Evolutionary conservation across 2,113 vertebrate species (phyloP).

Genomic region (Equus quagga): DNA sequence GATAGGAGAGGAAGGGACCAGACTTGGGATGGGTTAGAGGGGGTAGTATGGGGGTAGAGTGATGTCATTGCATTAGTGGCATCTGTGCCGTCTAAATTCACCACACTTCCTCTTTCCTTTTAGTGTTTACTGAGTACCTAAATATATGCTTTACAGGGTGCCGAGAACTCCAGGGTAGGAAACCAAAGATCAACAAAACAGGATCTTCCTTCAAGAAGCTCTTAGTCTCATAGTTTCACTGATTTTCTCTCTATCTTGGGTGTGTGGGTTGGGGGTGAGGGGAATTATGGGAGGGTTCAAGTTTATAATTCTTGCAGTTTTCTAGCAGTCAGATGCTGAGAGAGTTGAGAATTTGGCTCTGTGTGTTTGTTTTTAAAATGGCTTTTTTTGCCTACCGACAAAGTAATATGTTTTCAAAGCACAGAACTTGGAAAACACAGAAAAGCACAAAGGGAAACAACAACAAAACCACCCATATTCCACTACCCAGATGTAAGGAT

Average conservation of each 20-base stretch:
- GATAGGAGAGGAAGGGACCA: background rate
- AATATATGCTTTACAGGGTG: background rate
- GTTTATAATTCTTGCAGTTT: constrained; percentile 12
- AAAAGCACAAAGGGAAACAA: constrained; percentile 64
- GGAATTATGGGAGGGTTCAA: background rate
- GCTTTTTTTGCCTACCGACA: constrained; percentile 20
- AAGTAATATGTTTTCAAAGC: constrained; percentile 65
- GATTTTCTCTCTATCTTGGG: constrained; percentile 28
- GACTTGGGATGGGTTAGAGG: background rate
- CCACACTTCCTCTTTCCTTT: background rate
- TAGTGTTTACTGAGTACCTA: constrained; percentile 42
- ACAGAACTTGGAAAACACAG: constrained; percentile 56
- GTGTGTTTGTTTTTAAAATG: constrained; percentile 66
- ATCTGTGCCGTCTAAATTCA: background rate
- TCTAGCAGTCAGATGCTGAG: constrained; percentile 50
- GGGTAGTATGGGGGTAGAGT: background rate
- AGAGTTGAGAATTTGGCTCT: constrained; percentile 68
- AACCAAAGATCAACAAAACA: background rate
- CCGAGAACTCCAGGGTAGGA: background rate
- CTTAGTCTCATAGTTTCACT: constrained; percentile 24
- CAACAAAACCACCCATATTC: constrained; percentile 12
- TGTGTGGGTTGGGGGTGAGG: background rate
- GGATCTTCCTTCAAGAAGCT: constrained; percentile 29
- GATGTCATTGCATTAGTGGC: background rate
- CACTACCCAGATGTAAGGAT: constrained; percentile 10